phyloP scores from a whole-genome alignment of 2,113 vertebrate genomes.

The Pollachius pollachius region DNA sequence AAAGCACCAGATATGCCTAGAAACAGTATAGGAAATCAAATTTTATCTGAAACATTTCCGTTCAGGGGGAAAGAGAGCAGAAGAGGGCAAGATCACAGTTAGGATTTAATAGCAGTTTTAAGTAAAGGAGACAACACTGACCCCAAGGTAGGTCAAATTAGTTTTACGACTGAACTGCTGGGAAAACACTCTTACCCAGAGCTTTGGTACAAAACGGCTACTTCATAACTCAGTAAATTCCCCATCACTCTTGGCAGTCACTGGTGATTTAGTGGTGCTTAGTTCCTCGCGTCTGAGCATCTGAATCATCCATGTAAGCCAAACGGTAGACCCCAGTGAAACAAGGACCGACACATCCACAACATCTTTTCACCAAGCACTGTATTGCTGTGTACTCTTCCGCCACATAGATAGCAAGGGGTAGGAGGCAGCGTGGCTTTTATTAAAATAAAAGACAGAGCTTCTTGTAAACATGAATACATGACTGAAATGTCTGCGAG shows the following conservation, averaged over 20 bases:
- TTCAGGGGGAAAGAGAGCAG: slow-evolving; percentile 3
- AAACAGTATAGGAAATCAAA: no score
- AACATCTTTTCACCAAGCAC: slow-evolving; percentile 21
- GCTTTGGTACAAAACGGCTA: slow-evolving; percentile 16
- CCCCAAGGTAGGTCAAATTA: slow-evolving; percentile 14
- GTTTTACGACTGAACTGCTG: slow-evolving; percentile 2
- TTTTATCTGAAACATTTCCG: background rate
- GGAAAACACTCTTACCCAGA: slow-evolving; percentile 26
- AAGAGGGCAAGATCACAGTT: slow-evolving; percentile 33
- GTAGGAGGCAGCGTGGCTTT: background rate
- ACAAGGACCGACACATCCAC: slow-evolving; percentile 32
- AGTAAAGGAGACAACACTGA: slow-evolving; percentile 5
- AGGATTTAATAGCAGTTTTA: slow-evolving; percentile 44
- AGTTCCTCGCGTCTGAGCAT: slow-evolving; percentile 42
- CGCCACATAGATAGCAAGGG: slow-evolving; percentile 6
- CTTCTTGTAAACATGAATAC: no score
- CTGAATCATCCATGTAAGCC: slow-evolving; percentile 40
- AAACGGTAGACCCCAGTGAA: slow-evolving; percentile 12
- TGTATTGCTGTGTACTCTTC: slow-evolving; percentile 7
- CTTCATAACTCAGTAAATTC: slow-evolving; percentile 35
- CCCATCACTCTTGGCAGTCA: slow-evolving; percentile 26
- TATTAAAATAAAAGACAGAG: no score
- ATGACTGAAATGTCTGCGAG: no score
- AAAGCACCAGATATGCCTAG: no score
- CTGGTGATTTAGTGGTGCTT: slow-evolving; percentile 35